Evolutionary conservation across 2,113 vertebrate genomes (phyloP), one percentile per base, ranked within the genome.

Genomic region (Labeo catla): DNA sequence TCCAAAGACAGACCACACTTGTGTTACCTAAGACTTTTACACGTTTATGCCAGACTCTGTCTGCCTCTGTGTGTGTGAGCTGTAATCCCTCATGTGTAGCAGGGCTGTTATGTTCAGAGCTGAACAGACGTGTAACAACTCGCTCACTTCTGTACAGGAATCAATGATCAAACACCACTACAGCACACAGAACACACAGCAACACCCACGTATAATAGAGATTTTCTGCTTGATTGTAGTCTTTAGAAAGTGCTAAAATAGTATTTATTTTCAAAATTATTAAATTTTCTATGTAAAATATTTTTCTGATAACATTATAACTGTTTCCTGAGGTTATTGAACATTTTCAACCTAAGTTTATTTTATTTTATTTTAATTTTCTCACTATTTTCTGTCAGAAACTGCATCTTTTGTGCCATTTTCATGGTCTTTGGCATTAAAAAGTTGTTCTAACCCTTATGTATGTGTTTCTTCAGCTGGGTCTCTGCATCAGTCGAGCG

Each of bases 401-500:
- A 28, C 28, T 1, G 39, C 39, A 39, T 7, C 54, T 10, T 23
- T 23, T 3, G 13, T 16, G 19, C 36, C 65, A 15, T 36, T 36
- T 16, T 16, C 39, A 39, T 7, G 3, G 34, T 19, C 36, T 19
- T 61, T 57, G 54, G 6, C 7, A 2, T 39, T 39, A 19, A 10
- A 19, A 19, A 19, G 36, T 4, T 19, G 8, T 23, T 23, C 9
- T 63, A 12, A 19, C 34, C 2, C 76, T 36, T 86, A 84, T 80
- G 43, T 86, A 57, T 72, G 76, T 83, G 28, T 87, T 28, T 89
- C 12, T 83, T n/a, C 95, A 99, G 98, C 94, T 98, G 90, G 97
- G 98, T 90, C 95, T 99, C 92, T 99, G 98, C 93, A 91, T 99
- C 91, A 99, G 98, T 94, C 96, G 98, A 94, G 98, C 98, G 10